Percentiles rank a stretch among this genome's conserved stretches.
Evolutionary conservation across 2,888 invertebrate genomes (phyloP).

Genomic region (Spisula solida): DNA sequence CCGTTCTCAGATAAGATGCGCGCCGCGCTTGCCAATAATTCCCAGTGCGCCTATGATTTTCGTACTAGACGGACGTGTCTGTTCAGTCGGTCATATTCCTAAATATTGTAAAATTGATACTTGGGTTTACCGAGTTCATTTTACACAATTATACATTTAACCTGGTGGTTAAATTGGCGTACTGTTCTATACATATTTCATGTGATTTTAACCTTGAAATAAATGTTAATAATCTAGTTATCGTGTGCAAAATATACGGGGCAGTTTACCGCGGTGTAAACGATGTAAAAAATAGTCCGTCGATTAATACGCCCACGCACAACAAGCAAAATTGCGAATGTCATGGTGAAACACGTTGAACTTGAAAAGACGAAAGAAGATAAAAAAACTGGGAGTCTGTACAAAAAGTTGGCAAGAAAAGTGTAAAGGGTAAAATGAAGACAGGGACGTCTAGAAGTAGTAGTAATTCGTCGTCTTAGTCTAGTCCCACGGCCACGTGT

Average conservation of each 20-base stretch:
- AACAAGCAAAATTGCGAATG: constrained; percentile 24
- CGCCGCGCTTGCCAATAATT: no score
- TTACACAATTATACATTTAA: background rate
- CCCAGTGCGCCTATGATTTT: background rate
- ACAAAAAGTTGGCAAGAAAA: background rate
- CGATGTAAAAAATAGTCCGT: background rate
- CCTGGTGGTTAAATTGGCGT: background rate
- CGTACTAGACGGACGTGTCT: constrained; percentile 39
- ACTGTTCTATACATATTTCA: no score
- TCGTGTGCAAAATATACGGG: background rate
- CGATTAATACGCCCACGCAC: background rate
- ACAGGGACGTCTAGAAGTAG: background rate
- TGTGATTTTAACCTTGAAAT: background rate
- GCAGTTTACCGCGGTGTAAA: background rate
- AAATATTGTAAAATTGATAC: constrained; percentile 2
- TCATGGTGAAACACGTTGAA: constrained; percentile 19
- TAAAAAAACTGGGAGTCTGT: background rate
- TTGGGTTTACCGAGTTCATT: background rate
- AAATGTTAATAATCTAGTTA: background rate
- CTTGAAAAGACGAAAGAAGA: background rate
- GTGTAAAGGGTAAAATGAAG: no score
- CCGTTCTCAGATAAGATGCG: no score
- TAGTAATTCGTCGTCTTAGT: no score
- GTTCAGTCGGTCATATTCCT: background rate
- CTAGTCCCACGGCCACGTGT: background rate